A percentile compares a stretch with the other conserved stretches of the same genome.
Conservation (phyloP, 2,888 invertebrate species). For the Pharmacophagus antenor region DNA sequence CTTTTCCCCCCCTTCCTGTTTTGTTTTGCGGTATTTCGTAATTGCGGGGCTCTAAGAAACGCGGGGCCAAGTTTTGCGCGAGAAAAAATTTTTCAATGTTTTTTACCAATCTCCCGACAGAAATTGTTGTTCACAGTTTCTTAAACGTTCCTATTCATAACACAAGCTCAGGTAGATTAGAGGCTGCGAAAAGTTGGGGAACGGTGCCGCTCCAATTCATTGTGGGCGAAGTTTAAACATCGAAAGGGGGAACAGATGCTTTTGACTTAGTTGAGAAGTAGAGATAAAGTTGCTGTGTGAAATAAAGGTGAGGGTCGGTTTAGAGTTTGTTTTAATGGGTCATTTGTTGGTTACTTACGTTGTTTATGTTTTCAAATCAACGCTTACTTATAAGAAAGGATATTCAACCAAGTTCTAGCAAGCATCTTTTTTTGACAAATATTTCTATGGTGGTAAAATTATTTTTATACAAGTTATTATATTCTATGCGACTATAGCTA, state of each 20-base stretch:
- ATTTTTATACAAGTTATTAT: too few relatives aligned
- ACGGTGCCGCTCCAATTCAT: conserved; percentile 10
- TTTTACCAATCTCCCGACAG: conserved; percentile 24
- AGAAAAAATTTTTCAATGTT: conserved; percentile 14
- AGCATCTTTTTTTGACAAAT: too few relatives aligned
- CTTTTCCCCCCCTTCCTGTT: conserved; percentile 25
- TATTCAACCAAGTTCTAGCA: too few relatives aligned
- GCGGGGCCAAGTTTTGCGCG: conserved; percentile 11
- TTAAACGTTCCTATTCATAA: conserved; percentile 28
- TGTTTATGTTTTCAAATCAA: neutral
- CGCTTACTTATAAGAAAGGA: neutral
- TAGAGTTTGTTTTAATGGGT: conserved; percentile 10
- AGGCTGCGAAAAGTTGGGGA: conserved; percentile 17
- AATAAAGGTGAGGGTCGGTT: conserved; percentile 3
- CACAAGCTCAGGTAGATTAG: conserved; percentile 22
- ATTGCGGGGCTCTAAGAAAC: conserved; percentile 19
- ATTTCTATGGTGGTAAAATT: too few relatives aligned
- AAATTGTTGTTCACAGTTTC: conserved; percentile 27
- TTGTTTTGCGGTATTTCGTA: conserved; percentile 32
- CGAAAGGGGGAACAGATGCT: conserved; percentile 22
- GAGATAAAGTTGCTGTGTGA: conserved; percentile 10
- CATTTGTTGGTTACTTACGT: neutral
- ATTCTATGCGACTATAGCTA: neutral
- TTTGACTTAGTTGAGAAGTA: conserved; percentile 19
- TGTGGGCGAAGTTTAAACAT: conserved; percentile 17